phyloP scores from a whole-genome alignment of 1,140 invertebrate genomes.

The Bombus breviceps region DNA sequence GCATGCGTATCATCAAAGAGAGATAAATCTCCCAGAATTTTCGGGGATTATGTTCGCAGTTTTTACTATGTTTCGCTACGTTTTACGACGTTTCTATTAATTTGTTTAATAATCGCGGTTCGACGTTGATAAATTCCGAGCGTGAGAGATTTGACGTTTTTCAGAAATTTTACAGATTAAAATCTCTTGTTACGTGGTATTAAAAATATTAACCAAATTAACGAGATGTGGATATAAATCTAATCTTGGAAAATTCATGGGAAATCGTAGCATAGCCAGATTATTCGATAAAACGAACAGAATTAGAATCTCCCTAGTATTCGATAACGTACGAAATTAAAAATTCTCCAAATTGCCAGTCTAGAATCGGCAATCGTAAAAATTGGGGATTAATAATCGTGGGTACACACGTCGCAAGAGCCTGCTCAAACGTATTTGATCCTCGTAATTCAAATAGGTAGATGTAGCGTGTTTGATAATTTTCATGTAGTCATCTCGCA shows the following conservation, averaged over 20 bases:
- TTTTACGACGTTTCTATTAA: constrained; percentile 1
- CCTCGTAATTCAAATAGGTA: background rate
- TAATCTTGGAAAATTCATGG: background rate
- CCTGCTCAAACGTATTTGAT: background rate
- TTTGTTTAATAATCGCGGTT: background rate
- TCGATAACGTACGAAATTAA: background rate
- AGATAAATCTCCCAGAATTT: constrained; percentile 14
- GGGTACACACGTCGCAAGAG: background rate
- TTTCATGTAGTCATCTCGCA: background rate
- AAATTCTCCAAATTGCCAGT: background rate
- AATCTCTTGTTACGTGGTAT: background rate
- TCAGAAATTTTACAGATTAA: background rate
- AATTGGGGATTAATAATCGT: background rate
- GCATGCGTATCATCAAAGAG: background rate
- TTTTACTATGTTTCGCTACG: background rate
- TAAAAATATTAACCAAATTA: background rate
- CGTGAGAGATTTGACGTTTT: background rate
- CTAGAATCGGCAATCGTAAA: background rate
- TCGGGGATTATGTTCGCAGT: background rate
- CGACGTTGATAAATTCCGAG: too few relatives aligned
- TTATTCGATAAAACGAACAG: too few relatives aligned
- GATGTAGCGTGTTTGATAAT: rapidly evolving
- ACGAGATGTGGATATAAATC: background rate
- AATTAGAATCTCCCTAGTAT: too few relatives aligned
- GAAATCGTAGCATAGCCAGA: background rate